A percentile compares a stretch with the other conserved stretches of the same genome.
Evolutionary conservation across 2,797 vertebrate species (phyloP).

Genomic region (Peromyscus melanophrys): DNA sequence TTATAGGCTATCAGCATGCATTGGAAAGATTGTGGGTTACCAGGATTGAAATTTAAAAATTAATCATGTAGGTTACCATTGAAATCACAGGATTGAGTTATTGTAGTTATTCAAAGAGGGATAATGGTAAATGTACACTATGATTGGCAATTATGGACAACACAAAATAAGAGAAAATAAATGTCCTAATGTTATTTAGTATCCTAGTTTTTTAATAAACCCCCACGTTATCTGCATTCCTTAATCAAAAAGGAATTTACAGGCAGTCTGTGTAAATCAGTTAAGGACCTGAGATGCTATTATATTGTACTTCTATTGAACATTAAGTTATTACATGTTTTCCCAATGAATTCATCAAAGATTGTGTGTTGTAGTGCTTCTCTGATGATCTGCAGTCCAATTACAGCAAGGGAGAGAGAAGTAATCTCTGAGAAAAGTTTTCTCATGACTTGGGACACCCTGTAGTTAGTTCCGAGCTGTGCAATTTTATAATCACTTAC

Average conservation of each 20-base stretch:
- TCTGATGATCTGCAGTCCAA: conserved; percentile 1
- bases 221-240: neutral
- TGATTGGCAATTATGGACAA: neutral
- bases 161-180: neutral
- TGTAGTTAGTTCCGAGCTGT: neutral
- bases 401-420: neutral
- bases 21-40: neutral
- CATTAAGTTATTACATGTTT: neutral
- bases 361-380: neutral
- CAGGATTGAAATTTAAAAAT: neutral
- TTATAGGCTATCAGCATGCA: neutral
- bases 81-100: neutral
- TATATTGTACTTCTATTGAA: neutral
- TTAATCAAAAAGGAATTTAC: neutral
- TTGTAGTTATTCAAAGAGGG: neutral
- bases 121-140: neutral
- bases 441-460: neutral
- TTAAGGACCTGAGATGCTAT: neutral
- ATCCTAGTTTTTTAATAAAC: neutral
- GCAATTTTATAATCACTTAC: neutral
- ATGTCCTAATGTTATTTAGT: neutral
- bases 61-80: neutral
- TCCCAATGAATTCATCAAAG: neutral
- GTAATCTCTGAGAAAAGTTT: conserved; percentile 17
- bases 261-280: neutral